phyloP scores from a whole-genome alignment of 2,113 vertebrate species.

The Arenaria interpres region DNA sequence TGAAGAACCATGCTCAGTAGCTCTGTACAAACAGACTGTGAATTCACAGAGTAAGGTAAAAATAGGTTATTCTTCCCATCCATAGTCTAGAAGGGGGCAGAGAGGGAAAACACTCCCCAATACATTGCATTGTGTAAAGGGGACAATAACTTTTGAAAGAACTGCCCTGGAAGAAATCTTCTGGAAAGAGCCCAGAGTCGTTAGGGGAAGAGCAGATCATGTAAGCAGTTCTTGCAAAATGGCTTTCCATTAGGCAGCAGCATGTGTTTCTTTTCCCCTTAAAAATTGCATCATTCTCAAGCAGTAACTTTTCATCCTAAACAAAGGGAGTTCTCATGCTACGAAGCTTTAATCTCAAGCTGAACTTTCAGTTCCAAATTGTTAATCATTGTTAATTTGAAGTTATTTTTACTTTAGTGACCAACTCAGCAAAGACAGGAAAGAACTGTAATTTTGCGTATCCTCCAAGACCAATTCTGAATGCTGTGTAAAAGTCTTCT shows the following conservation, averaged over 20 bases:
- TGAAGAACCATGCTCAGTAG: neutral
- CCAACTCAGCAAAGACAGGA: neutral
- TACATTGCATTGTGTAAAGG: accelerated
- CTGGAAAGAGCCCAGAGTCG: neutral
- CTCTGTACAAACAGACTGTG: neutral
- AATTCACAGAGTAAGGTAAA: neutral
- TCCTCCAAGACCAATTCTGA: neutral
- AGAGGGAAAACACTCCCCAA: neutral
- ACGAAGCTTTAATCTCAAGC: neutral
- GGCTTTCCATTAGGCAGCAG: neutral
- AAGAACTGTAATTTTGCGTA: neutral
- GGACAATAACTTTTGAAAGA: neutral
- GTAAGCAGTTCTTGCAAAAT: neutral
- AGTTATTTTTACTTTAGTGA: conserved; percentile 27
- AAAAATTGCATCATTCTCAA: neutral
- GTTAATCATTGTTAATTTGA: neutral
- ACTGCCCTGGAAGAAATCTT: neutral
- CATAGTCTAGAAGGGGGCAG: neutral
- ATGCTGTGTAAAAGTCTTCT: neutral
- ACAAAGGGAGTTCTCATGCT: neutral
- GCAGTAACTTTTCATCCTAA: neutral
- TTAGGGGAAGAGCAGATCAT: neutral
- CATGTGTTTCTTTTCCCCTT: neutral
- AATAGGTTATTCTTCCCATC: neutral
- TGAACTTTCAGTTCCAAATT: neutral